Conservation (phyloP, 1,140 invertebrate species). For the Bombus sylvicola region DNA sequence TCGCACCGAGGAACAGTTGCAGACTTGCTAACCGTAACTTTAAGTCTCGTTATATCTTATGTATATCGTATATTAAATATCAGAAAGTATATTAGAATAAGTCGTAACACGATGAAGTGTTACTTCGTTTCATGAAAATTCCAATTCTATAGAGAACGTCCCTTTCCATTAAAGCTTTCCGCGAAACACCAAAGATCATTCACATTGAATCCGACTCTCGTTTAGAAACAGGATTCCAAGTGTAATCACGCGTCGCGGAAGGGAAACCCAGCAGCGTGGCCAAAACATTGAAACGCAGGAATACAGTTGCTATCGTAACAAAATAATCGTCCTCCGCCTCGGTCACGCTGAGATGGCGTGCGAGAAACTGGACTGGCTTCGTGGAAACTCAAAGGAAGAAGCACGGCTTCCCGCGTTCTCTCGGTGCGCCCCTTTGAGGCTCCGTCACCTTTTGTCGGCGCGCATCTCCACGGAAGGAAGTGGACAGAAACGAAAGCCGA, state of each 20-base stretch:
- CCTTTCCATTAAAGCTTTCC: not conserved
- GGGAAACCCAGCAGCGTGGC: too few relatives aligned
- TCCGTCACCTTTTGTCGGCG: constrained; percentile 38
- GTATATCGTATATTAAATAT: too few relatives aligned
- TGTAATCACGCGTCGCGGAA: not conserved
- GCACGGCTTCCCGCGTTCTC: constrained; percentile 17
- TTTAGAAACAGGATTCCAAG: not conserved
- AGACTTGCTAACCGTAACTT: too few relatives aligned
- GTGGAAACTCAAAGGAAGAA: constrained; percentile 1
- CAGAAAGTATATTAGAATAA: too few relatives aligned
- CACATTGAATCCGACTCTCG: not conserved
- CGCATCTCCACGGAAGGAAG: constrained; percentile 45
- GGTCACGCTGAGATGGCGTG: not conserved
- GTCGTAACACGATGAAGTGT: not conserved
- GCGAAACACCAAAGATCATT: too few relatives aligned
- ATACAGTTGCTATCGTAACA: constrained; percentile 24
- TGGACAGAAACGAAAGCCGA: constrained; percentile 26
- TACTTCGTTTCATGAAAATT: not conserved
- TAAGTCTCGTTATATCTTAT: too few relatives aligned
- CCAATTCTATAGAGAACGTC: not conserved
- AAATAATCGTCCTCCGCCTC: constrained; percentile 20
- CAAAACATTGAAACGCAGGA: too few relatives aligned
- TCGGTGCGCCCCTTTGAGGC: constrained; percentile 19
- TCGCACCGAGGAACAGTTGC: too few relatives aligned
- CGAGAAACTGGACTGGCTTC: not conserved